Conservation (phyloP, 2,797 vertebrate species). For the Anguilla megastoma region DNA sequence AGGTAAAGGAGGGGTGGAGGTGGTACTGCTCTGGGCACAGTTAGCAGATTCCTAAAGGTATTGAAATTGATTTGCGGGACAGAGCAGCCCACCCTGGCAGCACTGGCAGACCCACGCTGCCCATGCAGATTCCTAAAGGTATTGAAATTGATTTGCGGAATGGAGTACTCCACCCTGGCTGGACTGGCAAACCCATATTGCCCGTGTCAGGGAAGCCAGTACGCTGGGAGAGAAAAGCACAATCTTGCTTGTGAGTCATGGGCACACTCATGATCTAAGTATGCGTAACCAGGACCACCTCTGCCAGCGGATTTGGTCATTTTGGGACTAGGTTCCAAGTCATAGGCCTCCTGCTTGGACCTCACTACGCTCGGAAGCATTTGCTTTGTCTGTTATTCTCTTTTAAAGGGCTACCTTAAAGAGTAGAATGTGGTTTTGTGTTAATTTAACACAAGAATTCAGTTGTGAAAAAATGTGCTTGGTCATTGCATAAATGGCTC, state of each 20-base stretch:
- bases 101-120: slow-evolving; percentile 19
- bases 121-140: slow-evolving; percentile 2
- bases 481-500: not conserved
- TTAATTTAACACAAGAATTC: not conserved
- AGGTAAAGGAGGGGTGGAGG: not conserved
- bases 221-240: not conserved
- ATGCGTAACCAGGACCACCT: slow-evolving; percentile 20
- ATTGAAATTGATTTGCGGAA: not conserved
- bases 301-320: slow-evolving; percentile 24
- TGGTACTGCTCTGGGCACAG: slow-evolving; percentile 3
- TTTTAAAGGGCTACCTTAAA: not conserved
- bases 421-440: not conserved
- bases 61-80: not conserved
- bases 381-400: not conserved
- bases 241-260: slow-evolving; percentile 25
- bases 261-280: slow-evolving; percentile 27
- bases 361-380: not conserved
- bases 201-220: not conserved
- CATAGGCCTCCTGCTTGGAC: not conserved
- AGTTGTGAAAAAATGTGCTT: not conserved
- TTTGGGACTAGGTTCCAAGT: not conserved
- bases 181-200: slow-evolving; percentile 15
- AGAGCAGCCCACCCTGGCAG: not conserved
- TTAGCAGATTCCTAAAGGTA: slow-evolving; percentile 9
- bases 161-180: not conserved